Conservation (phyloP, 2,113 vertebrate genomes). For the Mormyrus lacerda region DNA sequence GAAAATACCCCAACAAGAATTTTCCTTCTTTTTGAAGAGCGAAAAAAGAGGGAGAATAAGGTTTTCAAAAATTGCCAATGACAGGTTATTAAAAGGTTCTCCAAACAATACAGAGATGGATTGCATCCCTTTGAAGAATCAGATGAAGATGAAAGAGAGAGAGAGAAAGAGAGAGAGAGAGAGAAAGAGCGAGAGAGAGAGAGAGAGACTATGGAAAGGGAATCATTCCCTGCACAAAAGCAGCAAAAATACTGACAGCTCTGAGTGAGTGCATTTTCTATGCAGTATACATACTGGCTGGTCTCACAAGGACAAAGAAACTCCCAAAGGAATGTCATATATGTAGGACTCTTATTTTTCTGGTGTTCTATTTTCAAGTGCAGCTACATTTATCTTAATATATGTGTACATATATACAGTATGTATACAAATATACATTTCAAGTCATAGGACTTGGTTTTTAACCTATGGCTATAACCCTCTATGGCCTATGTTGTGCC, state of each 20-base stretch:
- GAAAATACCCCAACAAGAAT: constrained; percentile 9
- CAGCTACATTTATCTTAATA: background rate
- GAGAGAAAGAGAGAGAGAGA: background rate
- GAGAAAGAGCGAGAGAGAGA: background rate
- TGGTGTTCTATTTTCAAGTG: background rate
- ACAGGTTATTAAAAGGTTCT: constrained; percentile 19
- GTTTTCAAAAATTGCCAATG: constrained; percentile 10
- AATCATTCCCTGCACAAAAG: background rate
- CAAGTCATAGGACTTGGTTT: background rate
- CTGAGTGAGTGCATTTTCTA: background rate
- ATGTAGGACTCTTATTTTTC: background rate
- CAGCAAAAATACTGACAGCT: background rate
- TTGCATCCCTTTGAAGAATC: constrained; percentile 17
- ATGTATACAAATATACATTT: background rate
- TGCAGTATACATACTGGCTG: background rate
- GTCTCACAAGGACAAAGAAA: background rate
- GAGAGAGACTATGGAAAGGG: background rate
- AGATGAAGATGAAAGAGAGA: constrained; percentile 16
- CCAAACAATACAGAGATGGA: constrained; percentile 19
- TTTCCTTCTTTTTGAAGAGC: constrained; percentile 15
- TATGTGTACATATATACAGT: background rate
- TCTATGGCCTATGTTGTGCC: background rate
- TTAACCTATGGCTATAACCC: background rate
- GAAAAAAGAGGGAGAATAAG: constrained; percentile 2
- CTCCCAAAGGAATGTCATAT: constrained; percentile 25